phyloP scores from a whole-genome alignment of 2,888 invertebrate species.

The Cyrtodaria siliqua region DNA sequence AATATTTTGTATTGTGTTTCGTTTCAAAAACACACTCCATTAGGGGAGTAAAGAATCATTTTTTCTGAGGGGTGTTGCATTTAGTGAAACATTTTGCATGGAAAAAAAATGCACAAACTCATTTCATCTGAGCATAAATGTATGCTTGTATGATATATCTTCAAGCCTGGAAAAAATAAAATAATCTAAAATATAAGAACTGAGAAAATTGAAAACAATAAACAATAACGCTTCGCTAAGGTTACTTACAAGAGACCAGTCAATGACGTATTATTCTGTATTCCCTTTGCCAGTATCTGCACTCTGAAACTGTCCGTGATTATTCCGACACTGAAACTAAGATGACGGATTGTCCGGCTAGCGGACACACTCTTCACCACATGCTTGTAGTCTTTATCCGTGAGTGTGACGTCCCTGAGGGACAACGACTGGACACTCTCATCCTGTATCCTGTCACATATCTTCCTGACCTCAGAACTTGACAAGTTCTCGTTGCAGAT shows the following conservation, averaged over 20 bases:
- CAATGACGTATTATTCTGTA: slow-evolving; percentile 76
- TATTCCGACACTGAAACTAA: slow-evolving; percentile 78
- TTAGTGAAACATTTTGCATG: no score
- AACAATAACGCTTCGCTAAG: no score
- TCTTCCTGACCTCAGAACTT: slow-evolving; percentile 56
- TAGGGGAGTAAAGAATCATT: no score
- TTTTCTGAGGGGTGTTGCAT: no score
- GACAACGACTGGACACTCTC: slow-evolving; percentile 73
- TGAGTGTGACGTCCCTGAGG: slow-evolving; percentile 75
- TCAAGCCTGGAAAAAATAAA: no score
- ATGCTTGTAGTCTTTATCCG: slow-evolving; percentile 72
- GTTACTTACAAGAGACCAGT: slow-evolving; percentile 79
- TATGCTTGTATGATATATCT: no score
- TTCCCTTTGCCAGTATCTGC: slow-evolving; percentile 71
- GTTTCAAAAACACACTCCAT: no score
- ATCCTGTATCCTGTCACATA: slow-evolving; percentile 70
- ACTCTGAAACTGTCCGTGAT: slow-evolving; percentile 68
- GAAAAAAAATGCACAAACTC: no score
- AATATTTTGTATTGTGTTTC: no score
- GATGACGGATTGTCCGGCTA: slow-evolving; percentile 74
- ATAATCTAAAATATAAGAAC: no score
- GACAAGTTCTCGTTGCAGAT: not conserved
- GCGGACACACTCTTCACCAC: slow-evolving; percentile 71
- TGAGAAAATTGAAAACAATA: no score
- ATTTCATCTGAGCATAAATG: no score